phyloP scores from a whole-genome alignment of 2,888 invertebrate genomes.

The Syrphus vitripennis region DNA sequence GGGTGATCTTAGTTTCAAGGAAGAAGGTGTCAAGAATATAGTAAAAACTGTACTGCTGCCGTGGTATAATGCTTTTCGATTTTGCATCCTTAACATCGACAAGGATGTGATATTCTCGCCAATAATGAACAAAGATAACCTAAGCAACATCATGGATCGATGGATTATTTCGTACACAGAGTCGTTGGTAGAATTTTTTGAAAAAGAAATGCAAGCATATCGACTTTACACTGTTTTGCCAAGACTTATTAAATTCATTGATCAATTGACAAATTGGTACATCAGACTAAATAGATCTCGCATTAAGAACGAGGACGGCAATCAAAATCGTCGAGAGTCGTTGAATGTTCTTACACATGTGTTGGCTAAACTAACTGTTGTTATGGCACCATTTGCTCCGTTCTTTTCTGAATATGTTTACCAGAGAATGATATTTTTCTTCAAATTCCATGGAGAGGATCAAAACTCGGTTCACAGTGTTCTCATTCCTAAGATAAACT shows the following conservation, averaged over 20 bases:
- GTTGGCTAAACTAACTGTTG: constrained; percentile 77
- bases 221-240: constrained; percentile 96
- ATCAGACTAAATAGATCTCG: constrained; percentile 96
- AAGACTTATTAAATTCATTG: constrained; percentile 93
- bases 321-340: neutral
- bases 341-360: constrained; percentile 38
- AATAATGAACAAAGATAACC: constrained; percentile 81
- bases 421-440: constrained; percentile 80
- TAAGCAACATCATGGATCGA: constrained; percentile 89
- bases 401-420: constrained; percentile 97
- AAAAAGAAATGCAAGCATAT: constrained; percentile 94
- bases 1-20: constrained; percentile 95
- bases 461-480: constrained; percentile 92
- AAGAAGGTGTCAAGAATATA: constrained; percentile 95
- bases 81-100: constrained; percentile 40
- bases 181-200: constrained; percentile 91
- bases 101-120: constrained; percentile 60
- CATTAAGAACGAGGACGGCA: constrained; percentile 85
- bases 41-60: constrained; percentile 97
- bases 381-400: constrained; percentile 98
- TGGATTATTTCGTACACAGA: constrained; percentile 98
- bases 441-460: constrained; percentile 78
- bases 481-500: constrained; percentile 86
- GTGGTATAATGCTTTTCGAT: constrained; percentile 87
- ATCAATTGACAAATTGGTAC: constrained; percentile 98